Percentiles rank a stretch among this genome's conserved stretches.
phyloP scores from a whole-genome alignment of 2,888 invertebrate species.

The Hoplodrina ambigua region DNA sequence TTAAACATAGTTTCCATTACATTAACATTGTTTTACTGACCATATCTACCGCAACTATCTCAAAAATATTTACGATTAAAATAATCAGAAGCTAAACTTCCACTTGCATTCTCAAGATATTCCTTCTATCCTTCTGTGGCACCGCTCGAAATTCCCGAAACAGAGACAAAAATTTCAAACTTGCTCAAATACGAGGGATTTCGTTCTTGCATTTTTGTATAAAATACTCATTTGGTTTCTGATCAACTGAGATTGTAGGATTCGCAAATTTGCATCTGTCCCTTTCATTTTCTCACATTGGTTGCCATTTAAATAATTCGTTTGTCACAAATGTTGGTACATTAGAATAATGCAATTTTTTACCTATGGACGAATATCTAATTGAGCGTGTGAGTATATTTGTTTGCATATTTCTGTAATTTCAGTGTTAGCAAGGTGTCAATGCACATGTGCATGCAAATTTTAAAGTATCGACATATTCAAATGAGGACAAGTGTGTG shows the following conservation, averaged over 20 bases:
- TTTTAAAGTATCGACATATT: conserved; percentile 77
- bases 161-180: conserved; percentile 67
- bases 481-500: conserved; percentile 83
- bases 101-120: conserved; percentile 39
- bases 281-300: conserved; percentile 70
- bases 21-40: conserved; percentile 10
- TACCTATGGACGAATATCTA: conserved; percentile 76
- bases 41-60: conserved; percentile 23
- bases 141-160: conserved; percentile 63
- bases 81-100: conserved; percentile 33
- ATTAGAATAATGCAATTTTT: conserved; percentile 80
- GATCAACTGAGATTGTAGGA: conserved; percentile 82
- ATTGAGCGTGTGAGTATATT: conserved; percentile 83
- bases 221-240: conserved; percentile 85
- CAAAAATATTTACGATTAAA: conserved; percentile 45
- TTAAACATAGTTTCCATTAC: not conserved
- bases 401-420: conserved; percentile 69
- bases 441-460: conserved; percentile 71
- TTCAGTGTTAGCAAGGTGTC: conserved; percentile 58
- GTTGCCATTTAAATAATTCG: conserved; percentile 86
- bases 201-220: conserved; percentile 82
- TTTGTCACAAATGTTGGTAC: conserved; percentile 80
- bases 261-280: conserved; percentile 83
- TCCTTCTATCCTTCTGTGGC: conserved; percentile 45
- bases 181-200: conserved; percentile 71